Base-by-base conservation (phyloP, 2,888 invertebrate species). In the Lacanobia wlatinum region DNA sequence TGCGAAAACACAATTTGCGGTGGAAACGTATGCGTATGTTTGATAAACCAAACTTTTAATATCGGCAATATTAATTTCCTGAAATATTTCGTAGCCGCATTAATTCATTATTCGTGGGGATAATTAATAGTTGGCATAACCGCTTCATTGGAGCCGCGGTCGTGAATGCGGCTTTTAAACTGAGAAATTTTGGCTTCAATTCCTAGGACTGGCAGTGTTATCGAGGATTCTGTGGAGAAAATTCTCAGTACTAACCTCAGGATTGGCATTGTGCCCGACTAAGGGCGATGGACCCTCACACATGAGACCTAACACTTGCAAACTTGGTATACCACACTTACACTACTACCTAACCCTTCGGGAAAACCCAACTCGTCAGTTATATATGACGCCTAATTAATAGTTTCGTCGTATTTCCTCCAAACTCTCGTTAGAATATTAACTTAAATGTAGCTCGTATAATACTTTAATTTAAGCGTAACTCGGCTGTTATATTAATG, bases 401-500 rank as follows among this genome's bases (percentile, higher is more conserved):
- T 75, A 78, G 71, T 69, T 66, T 34, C 28, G 21, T 50, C 43
- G 46, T 63, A 63, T 71, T 71, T 50, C 52, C 38, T 40, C 46
- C 67, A n/a, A 58, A 72, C 34, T 74, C 40, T 59, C 55, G 64
- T 80, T 70, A 68, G 59, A 70, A 82, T 73, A 78, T 76, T 65
- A 70, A 78, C 66, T 67, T 63, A 43, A 74, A 70, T 67, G 67
- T 55, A 61, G 56, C 66, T 76, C 60, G 70, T 66, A 64, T 70
- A 80, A 64, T 76, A 72, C 63, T 70, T 84, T 72, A 82, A 86
- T 80, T 79, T 78, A 76, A 77, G 72, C 73, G 60, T 68, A 66
- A 60, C 78, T 68, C 66, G 73, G 64, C 58, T 71, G 63, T 80
- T 77, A 71, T 70, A 78, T 68, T 84, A 87, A 87, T 80, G 82